Base-by-base conservation (phyloP, 1,140 invertebrate genomes). In the Apis laboriosa region DNA sequence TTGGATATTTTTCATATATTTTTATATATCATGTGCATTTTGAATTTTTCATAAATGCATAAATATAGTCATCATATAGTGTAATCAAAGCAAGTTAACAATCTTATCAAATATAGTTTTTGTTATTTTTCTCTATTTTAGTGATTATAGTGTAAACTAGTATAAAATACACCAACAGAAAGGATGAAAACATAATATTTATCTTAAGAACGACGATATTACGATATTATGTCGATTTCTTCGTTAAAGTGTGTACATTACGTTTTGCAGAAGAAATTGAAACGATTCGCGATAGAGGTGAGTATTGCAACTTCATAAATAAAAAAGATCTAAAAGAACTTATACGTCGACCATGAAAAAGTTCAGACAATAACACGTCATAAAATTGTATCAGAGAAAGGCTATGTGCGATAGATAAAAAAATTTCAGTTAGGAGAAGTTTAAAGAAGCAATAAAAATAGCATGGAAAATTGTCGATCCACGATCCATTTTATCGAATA, bases 231-330 rank as follows among this genome's bases (percentile, higher is more conserved):
- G 28, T 73, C 21, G 64, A 58, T 53, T 70, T 58, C 49, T 80
- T 55, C 21, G 77, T 43, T 3, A 21, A 21, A 73, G 63, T 72
- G 58, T 61, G 55, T 79, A 79, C 56, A 68, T 72, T 68, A 72
- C 34, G 68, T 24, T 51, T 64, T 21, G 78, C 58, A 28, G 60
- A 74, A 64, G 78, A 64, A 80, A 80, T 64, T 74, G 70, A 55
- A 80, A 60, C 78, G 60, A 80, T 80, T 64, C 70, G 68, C 56
- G 70, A 80, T 55, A 74, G 64, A 80, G 70, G 58, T 49, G 51
- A 60, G 21, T 56, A 13, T 19, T 9, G 21, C 12, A 55, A 74
- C 13, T 81, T 76, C 63, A 72, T 64, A 67, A 78, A 66, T 63
- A 78, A 71, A 78, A 70, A 56, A 15, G 71, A 13, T 9, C 17